Evolutionary conservation across 1,140 invertebrate genomes (phyloP).

Genomic region (Procambarus virginalis): DNA sequence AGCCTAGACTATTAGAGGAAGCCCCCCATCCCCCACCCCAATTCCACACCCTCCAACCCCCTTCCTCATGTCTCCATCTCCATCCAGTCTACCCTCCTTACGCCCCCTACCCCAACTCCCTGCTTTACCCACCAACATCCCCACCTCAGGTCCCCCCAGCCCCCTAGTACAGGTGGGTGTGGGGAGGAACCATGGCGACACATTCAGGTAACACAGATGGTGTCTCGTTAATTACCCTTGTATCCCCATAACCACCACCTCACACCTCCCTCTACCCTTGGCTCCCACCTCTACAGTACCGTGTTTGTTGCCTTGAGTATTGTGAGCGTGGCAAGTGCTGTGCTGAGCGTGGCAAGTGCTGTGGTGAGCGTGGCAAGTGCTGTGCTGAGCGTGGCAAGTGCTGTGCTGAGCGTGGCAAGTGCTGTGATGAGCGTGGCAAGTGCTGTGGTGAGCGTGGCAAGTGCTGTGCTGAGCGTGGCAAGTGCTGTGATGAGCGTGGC

Average conservation of each 20-base stretch:
- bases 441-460: too few relatives aligned
- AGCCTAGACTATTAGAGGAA: too few relatives aligned
- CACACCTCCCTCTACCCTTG: background rate
- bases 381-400: background rate
- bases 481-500: background rate
- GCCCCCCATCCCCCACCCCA: too few relatives aligned
- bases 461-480: background rate
- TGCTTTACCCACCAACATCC: too few relatives aligned
- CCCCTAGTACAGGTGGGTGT: background rate
- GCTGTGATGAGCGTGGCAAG: too few relatives aligned
- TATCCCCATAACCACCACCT: constrained; percentile 15
- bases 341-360: background rate
- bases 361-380: background rate
- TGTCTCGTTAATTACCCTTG: constrained; percentile 34
- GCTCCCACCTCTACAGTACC: background rate
- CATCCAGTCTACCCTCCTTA: too few relatives aligned
- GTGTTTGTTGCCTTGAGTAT: background rate
- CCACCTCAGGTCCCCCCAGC: too few relatives aligned
- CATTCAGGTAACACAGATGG: constrained; percentile 6
- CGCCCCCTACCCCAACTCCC: too few relatives aligned
- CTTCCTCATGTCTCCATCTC: too few relatives aligned
- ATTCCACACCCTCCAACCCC: too few relatives aligned
- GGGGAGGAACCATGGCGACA: constrained; percentile 8
- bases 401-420: too few relatives aligned
- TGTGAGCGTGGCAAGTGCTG: background rate